These are phyloP conservation scores for Eubasilissa regina DNA, from an alignment of 1,140 invertebrate genomes.

Conservation along the genomic window DNA sequence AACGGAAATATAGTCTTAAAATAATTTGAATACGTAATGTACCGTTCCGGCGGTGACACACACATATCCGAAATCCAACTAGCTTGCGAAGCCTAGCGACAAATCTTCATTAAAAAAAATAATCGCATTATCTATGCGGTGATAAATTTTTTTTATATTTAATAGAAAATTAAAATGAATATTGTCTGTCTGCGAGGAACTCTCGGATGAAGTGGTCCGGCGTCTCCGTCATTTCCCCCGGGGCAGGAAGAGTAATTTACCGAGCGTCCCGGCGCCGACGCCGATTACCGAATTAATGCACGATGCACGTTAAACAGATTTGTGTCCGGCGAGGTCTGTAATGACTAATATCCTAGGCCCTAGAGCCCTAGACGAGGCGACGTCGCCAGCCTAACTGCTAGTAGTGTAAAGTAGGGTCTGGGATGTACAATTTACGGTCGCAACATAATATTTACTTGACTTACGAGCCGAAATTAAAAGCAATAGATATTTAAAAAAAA, in stretches of 20 bases:
- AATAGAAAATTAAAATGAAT: too few relatives aligned
- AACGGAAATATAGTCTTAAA: too few relatives aligned
- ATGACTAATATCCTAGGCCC: slow-evolving; percentile 1
- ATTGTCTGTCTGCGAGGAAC: too few relatives aligned
- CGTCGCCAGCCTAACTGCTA: neutral
- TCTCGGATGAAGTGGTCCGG: neutral
- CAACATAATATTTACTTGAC: neutral
- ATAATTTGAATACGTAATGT: too few relatives aligned
- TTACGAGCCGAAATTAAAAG: neutral
- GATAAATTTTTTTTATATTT: too few relatives aligned
- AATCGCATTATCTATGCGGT: too few relatives aligned
- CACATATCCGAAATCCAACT: too few relatives aligned
- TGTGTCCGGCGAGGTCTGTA: slow-evolving; percentile 26
- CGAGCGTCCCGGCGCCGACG: slow-evolving; percentile 26
- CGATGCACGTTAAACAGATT: slow-evolving; percentile 35
- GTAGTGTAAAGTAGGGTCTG: too few relatives aligned
- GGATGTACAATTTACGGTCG: neutral
- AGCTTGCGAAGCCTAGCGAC: too few relatives aligned
- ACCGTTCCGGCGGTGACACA: too few relatives aligned
- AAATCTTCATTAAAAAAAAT: too few relatives aligned
- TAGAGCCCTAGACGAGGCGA: neutral
- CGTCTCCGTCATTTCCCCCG: slow-evolving; percentile 36
- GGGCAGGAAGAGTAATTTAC: slow-evolving; percentile 39
- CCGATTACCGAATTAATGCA: slow-evolving; percentile 37
- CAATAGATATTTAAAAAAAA: too few relatives aligned